A percentile compares a stretch with the other conserved stretches of the same genome.
phyloP scores from a whole-genome alignment of 2,888 invertebrate species.

The Phyllotreta cruciferae region DNA sequence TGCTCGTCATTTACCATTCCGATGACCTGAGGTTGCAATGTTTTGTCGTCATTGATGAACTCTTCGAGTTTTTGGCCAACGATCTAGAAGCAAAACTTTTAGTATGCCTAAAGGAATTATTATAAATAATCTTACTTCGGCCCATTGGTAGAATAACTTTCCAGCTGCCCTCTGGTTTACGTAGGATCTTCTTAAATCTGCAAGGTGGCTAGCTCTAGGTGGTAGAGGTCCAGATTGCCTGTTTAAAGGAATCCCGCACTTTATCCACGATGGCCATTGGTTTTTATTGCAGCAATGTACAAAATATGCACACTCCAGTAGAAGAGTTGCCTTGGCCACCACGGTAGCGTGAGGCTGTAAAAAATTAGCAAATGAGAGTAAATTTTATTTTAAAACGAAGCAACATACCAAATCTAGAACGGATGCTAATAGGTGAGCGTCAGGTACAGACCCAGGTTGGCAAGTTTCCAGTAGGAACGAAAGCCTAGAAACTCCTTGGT shows the following conservation, averaged over 20 bases:
- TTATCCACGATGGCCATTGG: constrained; percentile 99
- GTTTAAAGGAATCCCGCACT: constrained; percentile 80
- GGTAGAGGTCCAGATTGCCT: constrained; percentile 72
- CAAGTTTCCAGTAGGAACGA: constrained; percentile 94
- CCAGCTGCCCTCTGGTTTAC: constrained; percentile 89
- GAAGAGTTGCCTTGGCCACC: constrained; percentile 87
- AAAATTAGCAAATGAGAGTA: background rate
- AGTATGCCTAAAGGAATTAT: background rate
- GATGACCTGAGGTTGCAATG: constrained; percentile 72
- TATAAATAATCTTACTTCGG: constrained; percentile 68
- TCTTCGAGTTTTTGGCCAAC: constrained; percentile 87
- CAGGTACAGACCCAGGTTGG: constrained; percentile 95
- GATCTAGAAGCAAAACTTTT: constrained; percentile 25
- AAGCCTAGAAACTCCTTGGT: constrained; percentile 89
- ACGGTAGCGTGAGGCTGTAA: constrained; percentile 89
- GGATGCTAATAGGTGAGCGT: constrained; percentile 94
- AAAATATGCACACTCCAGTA: constrained; percentile 95
- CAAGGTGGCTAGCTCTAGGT: constrained; percentile 55
- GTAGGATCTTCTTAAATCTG: constrained; percentile 64
- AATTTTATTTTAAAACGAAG: constrained; percentile 22
- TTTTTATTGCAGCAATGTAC: constrained; percentile 98
- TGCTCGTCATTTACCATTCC: constrained; percentile 76
- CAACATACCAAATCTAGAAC: constrained; percentile 84
- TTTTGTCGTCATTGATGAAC: constrained; percentile 82
- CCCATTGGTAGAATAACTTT: constrained; percentile 97